phyloP scores from a whole-genome alignment of 2,888 invertebrate species.

The Scaptomyza cyrtandrae region DNA sequence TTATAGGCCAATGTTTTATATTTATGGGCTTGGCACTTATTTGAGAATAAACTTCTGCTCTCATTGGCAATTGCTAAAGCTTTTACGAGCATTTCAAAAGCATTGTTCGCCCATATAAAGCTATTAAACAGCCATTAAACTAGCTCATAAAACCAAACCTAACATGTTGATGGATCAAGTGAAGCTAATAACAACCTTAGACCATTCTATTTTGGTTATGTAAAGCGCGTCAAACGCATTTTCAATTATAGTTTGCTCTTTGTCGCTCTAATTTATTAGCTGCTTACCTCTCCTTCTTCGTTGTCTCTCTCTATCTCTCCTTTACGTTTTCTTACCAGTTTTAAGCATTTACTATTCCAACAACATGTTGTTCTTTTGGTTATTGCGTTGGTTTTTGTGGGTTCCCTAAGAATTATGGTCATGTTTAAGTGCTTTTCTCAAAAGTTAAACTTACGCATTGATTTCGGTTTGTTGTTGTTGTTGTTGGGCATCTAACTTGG shows the following conservation, averaged over 20 bases:
- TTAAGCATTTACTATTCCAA: conserved; percentile 1
- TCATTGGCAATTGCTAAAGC: conserved; percentile 24
- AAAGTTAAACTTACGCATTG: conserved; percentile 52
- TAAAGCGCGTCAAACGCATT: conserved; percentile 68
- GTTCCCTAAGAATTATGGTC: conserved; percentile 3
- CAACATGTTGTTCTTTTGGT: conserved; percentile 22
- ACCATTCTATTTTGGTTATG: conserved; percentile 36
- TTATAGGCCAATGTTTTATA: conserved; percentile 1
- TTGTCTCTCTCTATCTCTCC: neutral
- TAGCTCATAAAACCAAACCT: conserved; percentile 42
- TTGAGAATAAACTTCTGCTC: conserved; percentile 19
- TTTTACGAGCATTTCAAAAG: conserved; percentile 43
- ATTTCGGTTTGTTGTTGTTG: conserved; percentile 24
- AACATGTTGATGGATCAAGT: conserved; percentile 17
- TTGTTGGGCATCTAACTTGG: conserved; percentile 71
- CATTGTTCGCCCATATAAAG: conserved; percentile 57
- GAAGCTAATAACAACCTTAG: conserved; percentile 22
- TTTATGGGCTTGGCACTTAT: neutral
- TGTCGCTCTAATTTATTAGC: conserved; percentile 54
- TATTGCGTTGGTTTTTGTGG: neutral
- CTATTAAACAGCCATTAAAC: conserved; percentile 62
- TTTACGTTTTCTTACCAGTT: neutral
- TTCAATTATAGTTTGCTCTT: conserved; percentile 39
- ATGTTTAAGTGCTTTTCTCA: conserved; percentile 35
- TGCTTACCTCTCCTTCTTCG: neutral